phyloP scores from a whole-genome alignment of 1,140 invertebrate genomes.

The Drosophila grimshawi region DNA sequence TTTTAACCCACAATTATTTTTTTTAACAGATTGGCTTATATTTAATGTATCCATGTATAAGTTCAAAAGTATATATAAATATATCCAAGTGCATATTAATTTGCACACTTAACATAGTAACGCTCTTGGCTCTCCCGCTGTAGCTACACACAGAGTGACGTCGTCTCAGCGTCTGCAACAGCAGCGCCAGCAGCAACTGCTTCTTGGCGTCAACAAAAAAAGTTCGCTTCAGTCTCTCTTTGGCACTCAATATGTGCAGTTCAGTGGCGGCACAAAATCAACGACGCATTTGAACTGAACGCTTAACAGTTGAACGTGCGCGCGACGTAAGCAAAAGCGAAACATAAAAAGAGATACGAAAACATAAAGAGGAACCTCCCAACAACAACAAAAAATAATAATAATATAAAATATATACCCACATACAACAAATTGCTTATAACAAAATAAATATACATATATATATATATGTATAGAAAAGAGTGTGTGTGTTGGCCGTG shows the following conservation, averaged over 20 bases:
- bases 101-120: not conserved
- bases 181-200: not conserved
- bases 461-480: conserved; percentile 1
- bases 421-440: conserved; percentile 47
- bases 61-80: not conserved
- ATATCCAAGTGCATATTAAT: not conserved
- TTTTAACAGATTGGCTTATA: not conserved
- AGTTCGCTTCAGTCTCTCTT: conserved; percentile 39
- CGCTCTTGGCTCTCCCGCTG: not conserved
- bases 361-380: conserved; percentile 32
- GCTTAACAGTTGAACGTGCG: conserved; percentile 42
- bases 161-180: conserved; percentile 25
- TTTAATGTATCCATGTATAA: not conserved
- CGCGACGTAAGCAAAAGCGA: conserved; percentile 48
- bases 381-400: conserved; percentile 20
- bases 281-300: conserved; percentile 12
- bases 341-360: conserved; percentile 22
- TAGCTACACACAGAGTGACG: not conserved
- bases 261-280: conserved; percentile 28
- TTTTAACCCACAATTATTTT: not conserved
- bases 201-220: conserved; percentile 30
- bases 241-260: conserved; percentile 58
- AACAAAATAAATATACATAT: conserved; percentile 14
- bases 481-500: conserved; percentile 2
- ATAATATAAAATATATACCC: conserved; percentile 25